Base-by-base conservation (phyloP, 2,797 vertebrate species). In the Catamblyrhynchus diadema region DNA sequence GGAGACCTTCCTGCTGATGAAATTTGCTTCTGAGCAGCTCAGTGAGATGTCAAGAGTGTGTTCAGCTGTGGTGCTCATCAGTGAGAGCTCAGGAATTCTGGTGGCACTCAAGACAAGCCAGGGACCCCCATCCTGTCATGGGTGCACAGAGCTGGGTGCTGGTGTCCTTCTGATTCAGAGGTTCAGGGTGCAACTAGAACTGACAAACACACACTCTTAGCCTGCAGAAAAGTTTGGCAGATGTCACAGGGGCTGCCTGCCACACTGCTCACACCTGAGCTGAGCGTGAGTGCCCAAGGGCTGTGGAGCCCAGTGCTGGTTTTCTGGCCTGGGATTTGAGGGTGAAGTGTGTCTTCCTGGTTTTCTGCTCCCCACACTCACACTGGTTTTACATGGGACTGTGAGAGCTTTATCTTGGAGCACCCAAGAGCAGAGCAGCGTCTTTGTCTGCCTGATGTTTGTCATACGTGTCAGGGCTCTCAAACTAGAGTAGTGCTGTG, bases 361-460 rank as follows among this genome's bases (percentile, higher is more conserved):
- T 61, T 86, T 72, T 61, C 72, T 79, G 33, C 35, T 87, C 57
- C 32, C 30, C 89, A 83, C n/a, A 13, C 47, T 90, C 21, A 0
- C 11, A 0, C 32, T 73, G 56, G 7, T 53, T 80, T 66, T 60
- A 44, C 30, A 2, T 0, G 4, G 61, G 30, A 54, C 32, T 15
- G 2, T 8, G 7, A 71, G 51, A 54, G 22, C 54, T 85, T 88
- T 88, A 30, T 87, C 79, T 72, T 2, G 1, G 50, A 50, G 75
- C 64, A 62, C 67, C 62, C 53, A 44, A 81, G 88, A 80, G 33
- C 42, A 80, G 67, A 90, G 51, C 64, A 77, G 66, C 24, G 56
- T 79, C 25, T 70, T 84, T 84, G 11, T 89, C 82, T 94, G 64
- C 42, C 64, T 47, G 59, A 86, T 96, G 74, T 64, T 93, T 95